These are phyloP conservation scores for Drosophila rhopaloa DNA, from an alignment of 1,140 invertebrate species.

Conservation along the genomic window DNA sequence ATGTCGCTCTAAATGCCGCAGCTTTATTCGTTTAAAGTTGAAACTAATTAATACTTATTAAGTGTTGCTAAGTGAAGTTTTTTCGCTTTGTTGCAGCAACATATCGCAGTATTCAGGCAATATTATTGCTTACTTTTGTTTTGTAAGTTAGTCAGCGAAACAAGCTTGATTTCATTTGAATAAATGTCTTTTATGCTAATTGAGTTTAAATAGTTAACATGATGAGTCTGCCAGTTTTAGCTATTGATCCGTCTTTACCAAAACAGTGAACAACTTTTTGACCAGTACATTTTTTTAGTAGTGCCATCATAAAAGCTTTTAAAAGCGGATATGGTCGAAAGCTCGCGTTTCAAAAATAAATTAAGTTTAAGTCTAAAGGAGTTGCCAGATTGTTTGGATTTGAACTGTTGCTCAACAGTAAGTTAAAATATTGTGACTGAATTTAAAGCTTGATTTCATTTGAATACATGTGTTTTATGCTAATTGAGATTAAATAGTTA, in stretches of 20 bases:
- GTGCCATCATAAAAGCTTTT: conserved; percentile 6
- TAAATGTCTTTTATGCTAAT: conserved; percentile 18
- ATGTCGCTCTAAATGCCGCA: conserved; percentile 44
- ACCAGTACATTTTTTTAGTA: not conserved
- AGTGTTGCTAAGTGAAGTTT: conserved; percentile 25
- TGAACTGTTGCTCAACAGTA: not conserved
- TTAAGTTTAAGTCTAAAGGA: not conserved
- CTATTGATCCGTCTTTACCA: conserved; percentile 1
- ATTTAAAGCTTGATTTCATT: not conserved
- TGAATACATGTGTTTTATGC: conserved; percentile 16
- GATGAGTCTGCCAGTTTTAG: not conserved
- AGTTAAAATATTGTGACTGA: not conserved
- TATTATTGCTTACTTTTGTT: conserved; percentile 36
- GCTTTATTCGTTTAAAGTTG: conserved; percentile 45
- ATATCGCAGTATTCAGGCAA: conserved; percentile 11
- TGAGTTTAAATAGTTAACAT: conserved; percentile 22
- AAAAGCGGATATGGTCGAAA: not conserved
- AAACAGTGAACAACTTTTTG: conserved; percentile 5
- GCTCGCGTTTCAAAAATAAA: conserved; percentile 3
- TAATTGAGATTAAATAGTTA: conserved; percentile 21
- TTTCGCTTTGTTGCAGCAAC: conserved; percentile 8
- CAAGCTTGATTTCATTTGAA: not conserved
- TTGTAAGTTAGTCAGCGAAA: not conserved
- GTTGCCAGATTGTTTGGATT: conserved; percentile 31
- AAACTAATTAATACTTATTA: conserved; percentile 65